Evolutionary conservation across 2,888 invertebrate genomes (phyloP).

Genomic region (Drosophila ochracea): DNA sequence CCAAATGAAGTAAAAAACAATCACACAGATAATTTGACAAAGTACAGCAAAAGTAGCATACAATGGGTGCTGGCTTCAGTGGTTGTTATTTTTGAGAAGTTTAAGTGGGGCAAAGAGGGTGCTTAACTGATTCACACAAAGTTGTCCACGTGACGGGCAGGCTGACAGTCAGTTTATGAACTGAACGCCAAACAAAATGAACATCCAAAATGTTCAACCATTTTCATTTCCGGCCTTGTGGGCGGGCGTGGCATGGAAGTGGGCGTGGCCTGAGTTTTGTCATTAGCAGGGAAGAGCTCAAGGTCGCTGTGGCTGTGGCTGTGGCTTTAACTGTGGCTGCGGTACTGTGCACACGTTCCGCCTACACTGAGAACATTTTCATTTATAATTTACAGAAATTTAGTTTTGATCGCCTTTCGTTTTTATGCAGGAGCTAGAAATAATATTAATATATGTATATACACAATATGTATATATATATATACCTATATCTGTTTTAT

Average conservation of each 20-base stretch:
- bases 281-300: conserved; percentile 16
- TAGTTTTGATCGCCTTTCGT: not conserved
- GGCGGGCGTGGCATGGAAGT: not conserved
- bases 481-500: not conserved
- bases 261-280: conserved; percentile 11
- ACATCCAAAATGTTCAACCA: conserved; percentile 9
- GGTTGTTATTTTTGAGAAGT: too few species aligned
- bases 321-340: not conserved
- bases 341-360: not conserved
- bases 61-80: not conserved
- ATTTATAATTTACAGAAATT: not conserved
- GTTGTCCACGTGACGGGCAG: conserved; percentile 5
- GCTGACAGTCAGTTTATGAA: not conserved
- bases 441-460: not conserved
- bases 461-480: not conserved
- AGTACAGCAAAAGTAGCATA: not conserved
- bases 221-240: conserved; percentile 27
- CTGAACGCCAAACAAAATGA: not conserved
- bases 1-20: not conserved
- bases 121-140: conserved; percentile 9
- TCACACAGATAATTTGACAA: not conserved
- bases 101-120: not conserved
- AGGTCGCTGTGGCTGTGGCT: conserved; percentile 13
- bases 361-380: conserved; percentile 2
- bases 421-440: not conserved